Conservation (phyloP, 2,888 invertebrate genomes). For the Villa cingulata region DNA sequence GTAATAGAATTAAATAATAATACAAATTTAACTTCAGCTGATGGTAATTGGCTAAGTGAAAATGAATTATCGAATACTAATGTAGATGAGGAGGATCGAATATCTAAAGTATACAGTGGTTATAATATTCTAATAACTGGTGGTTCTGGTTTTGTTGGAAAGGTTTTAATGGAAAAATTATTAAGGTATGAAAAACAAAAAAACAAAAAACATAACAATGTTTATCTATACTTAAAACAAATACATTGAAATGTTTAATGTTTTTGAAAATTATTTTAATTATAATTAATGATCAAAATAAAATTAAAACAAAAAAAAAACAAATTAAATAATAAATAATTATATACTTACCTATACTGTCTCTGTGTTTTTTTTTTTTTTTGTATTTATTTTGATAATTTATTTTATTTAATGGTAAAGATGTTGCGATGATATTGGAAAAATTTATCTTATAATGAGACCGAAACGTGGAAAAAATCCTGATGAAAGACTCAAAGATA, state of each 20-base stretch:
- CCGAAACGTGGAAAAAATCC: conserved; percentile 65
- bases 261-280: too few relatives aligned
- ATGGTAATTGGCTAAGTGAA: neutral
- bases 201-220: too few relatives aligned
- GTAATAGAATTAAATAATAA: neutral
- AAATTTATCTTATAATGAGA: conserved; percentile 63
- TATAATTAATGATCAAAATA: too few relatives aligned
- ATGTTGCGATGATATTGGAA: conserved; percentile 52
- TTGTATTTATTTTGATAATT: neutral
- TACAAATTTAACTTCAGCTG: neutral
- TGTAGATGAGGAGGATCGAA: conserved; percentile 9
- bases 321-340: too few relatives aligned
- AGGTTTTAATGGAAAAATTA: neutral
- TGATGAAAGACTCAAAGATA: conserved; percentile 53
- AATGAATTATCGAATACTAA: neutral
- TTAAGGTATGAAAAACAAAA: too few relatives aligned
- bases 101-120: conserved; percentile 8
- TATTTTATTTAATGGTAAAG: too few relatives aligned
- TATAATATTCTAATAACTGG: conserved; percentile 12
- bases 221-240: too few relatives aligned
- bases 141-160: neutral
- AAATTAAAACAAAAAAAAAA: too few relatives aligned
- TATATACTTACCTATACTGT: too few relatives aligned
- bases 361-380: neutral
- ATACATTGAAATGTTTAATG: too few relatives aligned